Conservation (phyloP, 2,797 vertebrate species). For the Acipenser oxyrinchus region DNA sequence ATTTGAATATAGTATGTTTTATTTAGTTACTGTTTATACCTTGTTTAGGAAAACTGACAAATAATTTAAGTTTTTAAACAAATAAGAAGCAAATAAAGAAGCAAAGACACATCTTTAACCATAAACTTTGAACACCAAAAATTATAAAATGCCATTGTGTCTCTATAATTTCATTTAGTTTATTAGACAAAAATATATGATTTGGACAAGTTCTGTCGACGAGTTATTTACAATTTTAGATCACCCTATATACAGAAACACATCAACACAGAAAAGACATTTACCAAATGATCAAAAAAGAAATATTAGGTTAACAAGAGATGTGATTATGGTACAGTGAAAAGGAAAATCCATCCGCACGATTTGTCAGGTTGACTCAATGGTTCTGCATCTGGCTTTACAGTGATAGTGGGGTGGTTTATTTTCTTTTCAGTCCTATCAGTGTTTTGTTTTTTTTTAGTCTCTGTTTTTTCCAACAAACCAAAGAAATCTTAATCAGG, state of each 20-base stretch:
- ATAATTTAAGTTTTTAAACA: too few species aligned
- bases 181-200: constrained; percentile 99
- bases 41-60: too few species aligned
- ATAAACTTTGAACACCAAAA: too few species aligned
- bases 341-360: constrained; percentile 69
- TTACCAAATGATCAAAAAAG: constrained; percentile 70
- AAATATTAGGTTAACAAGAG: constrained; percentile 61
- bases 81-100: too few species aligned
- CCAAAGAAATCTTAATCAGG: constrained; percentile 70
- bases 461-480: constrained; percentile 36
- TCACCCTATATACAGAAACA: constrained; percentile 92
- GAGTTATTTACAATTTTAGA: constrained; percentile 94
- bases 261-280: constrained; percentile 73
- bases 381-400: constrained; percentile 71
- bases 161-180: constrained; percentile 91
- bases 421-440: constrained; percentile 42
- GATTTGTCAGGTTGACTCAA: constrained; percentile 68
- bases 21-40: too few species aligned
- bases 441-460: constrained; percentile 24
- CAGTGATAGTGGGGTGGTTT: constrained; percentile 63
- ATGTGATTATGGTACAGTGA: constrained; percentile 70
- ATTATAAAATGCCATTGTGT: constrained; percentile 22
- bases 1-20: too few species aligned
- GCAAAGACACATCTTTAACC: too few species aligned
- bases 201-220: constrained; percentile 96